Conservation (phyloP, 2,797 vertebrate genomes). For the Dendrocincla tyrannina region DNA sequence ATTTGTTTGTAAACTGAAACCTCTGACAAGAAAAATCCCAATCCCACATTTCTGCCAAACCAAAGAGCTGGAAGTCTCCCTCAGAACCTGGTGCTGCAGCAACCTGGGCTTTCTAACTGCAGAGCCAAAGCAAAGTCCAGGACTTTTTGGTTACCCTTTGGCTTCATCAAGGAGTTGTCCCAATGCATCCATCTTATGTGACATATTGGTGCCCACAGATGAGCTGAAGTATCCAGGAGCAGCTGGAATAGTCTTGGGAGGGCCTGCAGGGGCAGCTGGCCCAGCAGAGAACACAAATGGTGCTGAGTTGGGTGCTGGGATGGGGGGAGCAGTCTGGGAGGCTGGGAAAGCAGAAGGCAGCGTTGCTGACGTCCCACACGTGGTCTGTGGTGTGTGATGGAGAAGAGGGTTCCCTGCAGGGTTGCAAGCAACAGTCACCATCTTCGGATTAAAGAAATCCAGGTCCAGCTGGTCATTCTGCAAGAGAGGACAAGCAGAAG, state of each 20-base stretch:
- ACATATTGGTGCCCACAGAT: slow-evolving; percentile 51
- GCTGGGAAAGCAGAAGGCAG: slow-evolving; percentile 62
- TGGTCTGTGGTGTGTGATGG: slow-evolving; percentile 31
- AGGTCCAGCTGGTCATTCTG: slow-evolving; percentile 79
- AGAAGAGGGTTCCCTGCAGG: slow-evolving; percentile 64
- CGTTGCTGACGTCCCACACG: neutral
- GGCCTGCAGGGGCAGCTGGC: neutral
- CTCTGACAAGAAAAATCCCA: neutral
- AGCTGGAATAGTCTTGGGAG: slow-evolving; percentile 57
- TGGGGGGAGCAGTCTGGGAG: slow-evolving; percentile 50
- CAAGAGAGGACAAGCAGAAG: slow-evolving; percentile 29
- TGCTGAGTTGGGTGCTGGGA: slow-evolving; percentile 37
- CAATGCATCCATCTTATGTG: slow-evolving; percentile 81
- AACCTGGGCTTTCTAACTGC: neutral
- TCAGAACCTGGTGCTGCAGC: neutral
- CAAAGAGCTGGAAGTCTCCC: neutral
- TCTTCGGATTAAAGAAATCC: slow-evolving; percentile 77
- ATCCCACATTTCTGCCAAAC: neutral
- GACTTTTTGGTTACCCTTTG: slow-evolving; percentile 80
- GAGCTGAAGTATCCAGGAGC: slow-evolving; percentile 61
- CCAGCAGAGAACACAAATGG: slow-evolving; percentile 65
- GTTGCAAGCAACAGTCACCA: slow-evolving; percentile 57
- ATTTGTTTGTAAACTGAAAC: neutral
- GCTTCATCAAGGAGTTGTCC: slow-evolving; percentile 82
- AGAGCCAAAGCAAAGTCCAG: neutral